phyloP scores from a whole-genome alignment of 2,113 vertebrate species.

The Pipra filicauda region DNA sequence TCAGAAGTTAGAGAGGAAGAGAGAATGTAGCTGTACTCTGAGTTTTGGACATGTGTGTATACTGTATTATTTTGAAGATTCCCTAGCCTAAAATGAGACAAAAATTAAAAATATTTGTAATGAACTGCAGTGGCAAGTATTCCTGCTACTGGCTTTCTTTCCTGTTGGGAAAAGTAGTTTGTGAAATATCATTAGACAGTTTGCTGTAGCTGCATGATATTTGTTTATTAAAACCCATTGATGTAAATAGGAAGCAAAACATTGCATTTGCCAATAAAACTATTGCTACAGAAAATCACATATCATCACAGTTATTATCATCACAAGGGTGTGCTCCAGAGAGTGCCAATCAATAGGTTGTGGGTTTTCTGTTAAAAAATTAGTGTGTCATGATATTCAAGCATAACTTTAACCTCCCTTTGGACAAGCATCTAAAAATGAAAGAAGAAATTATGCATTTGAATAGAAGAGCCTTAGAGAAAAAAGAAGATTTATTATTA shows the following conservation, averaged over 20 bases:
- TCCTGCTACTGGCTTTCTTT: slow-evolving; percentile 29
- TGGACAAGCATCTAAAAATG: background rate
- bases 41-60: background rate
- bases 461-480: background rate
- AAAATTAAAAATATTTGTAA: slow-evolving; percentile 14
- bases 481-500: background rate
- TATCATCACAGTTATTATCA: slow-evolving; percentile 58
- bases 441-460: background rate
- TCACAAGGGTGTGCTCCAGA: slow-evolving; percentile 38
- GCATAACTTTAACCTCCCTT: slow-evolving; percentile 1
- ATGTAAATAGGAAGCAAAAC: slow-evolving; percentile 60
- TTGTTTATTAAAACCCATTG: slow-evolving; percentile 56
- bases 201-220: slow-evolving; percentile 24
- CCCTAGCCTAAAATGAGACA: background rate
- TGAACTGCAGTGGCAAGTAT: background rate
- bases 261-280: slow-evolving; percentile 67
- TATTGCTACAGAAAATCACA: slow-evolving; percentile 59
- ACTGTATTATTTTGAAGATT: background rate
- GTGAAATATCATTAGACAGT: slow-evolving; percentile 46
- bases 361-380: background rate
- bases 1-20: background rate
- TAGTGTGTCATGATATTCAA: slow-evolving; percentile 12
- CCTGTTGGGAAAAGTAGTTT: slow-evolving; percentile 11
- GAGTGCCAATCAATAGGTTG: slow-evolving; percentile 41
- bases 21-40: background rate